These are phyloP conservation scores for Notoglanidium macrostoma DNA, from an alignment of 2,797 vertebrate genomes.

Conservation along the genomic window DNA sequence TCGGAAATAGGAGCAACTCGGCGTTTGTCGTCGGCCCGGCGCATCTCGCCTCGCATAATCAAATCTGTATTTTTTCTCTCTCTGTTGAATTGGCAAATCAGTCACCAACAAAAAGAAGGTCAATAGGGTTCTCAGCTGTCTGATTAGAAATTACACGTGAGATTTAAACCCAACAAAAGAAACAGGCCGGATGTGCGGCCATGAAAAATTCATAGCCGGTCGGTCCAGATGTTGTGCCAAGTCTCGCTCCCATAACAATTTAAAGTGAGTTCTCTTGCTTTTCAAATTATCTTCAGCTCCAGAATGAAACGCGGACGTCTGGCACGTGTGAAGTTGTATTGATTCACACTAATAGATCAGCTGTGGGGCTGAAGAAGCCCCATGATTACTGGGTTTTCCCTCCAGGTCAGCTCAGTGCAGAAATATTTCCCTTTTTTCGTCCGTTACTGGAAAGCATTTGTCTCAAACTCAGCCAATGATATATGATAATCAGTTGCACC, in stretches of 20 bases:
- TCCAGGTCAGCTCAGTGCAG: slow-evolving; percentile 34
- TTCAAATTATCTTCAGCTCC: slow-evolving; percentile 25
- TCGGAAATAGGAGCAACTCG: slow-evolving; percentile 28
- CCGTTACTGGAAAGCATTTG: slow-evolving; percentile 38
- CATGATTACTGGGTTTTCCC: slow-evolving; percentile 36
- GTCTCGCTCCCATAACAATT: slow-evolving; percentile 41
- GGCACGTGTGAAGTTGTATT: slow-evolving; percentile 23
- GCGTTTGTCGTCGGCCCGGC: slow-evolving; percentile 9
- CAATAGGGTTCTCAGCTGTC: slow-evolving; percentile 33
- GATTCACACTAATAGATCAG: slow-evolving; percentile 52
- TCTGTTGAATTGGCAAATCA: slow-evolving; percentile 44
- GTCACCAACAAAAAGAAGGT: slow-evolving; percentile 36
- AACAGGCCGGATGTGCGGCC: background rate
- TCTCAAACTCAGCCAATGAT: slow-evolving; percentile 41
- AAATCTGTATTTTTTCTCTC: slow-evolving; percentile 32
- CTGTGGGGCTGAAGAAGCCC: slow-evolving; percentile 41
- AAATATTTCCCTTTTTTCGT: slow-evolving; percentile 32
- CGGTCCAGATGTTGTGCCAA: slow-evolving; percentile 18
- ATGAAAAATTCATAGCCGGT: slow-evolving; percentile 47
- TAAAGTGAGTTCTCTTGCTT: slow-evolving; percentile 32
- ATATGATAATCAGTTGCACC: slow-evolving; percentile 53
- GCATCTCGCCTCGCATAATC: slow-evolving; percentile 35
- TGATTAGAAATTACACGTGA: slow-evolving; percentile 46
- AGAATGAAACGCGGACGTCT: slow-evolving; percentile 32
- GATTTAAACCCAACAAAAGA: slow-evolving; percentile 35